These are phyloP conservation scores for Calephelis virginiensis DNA, from an alignment of 1,140 invertebrate species.

Conservation along the genomic window DNA sequence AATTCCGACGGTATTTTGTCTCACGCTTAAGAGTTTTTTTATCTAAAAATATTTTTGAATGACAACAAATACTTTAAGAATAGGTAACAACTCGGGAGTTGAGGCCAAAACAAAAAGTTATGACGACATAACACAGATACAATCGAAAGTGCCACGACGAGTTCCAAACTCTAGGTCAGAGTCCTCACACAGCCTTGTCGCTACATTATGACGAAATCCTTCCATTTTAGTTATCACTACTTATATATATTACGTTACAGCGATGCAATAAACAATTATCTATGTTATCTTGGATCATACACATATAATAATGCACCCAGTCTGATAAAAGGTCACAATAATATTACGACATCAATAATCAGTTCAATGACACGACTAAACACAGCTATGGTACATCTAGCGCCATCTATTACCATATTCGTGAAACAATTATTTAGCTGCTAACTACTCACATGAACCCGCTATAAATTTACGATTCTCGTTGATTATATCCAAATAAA, in stretches of 20 bases:
- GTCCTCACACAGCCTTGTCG: constrained; percentile 27
- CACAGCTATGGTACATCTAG: constrained; percentile 59
- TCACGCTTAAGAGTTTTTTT: no score
- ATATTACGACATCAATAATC: constrained; percentile 24
- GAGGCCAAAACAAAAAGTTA: background rate
- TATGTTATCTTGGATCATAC: constrained; percentile 30
- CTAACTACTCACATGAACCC: constrained; percentile 61
- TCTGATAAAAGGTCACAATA: constrained; percentile 36
- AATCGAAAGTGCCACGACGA: constrained; percentile 11
- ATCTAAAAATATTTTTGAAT: no score
- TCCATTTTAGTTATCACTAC: background rate
- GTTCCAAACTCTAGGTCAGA: constrained; percentile 23
- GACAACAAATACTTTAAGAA: no score
- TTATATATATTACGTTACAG: background rate
- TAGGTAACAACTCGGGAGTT: no score
- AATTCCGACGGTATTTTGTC: no score
- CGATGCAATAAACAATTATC: constrained; percentile 14
- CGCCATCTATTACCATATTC: constrained; percentile 55
- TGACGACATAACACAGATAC: constrained; percentile 6
- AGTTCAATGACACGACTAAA: constrained; percentile 27
- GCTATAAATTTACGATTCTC: constrained; percentile 32
- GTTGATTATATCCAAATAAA: constrained; percentile 38
- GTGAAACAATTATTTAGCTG: constrained; percentile 39
- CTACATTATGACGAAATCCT: background rate
- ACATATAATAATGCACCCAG: constrained; percentile 27